Percentiles rank a stretch among this genome's conserved stretches.
phyloP scores from a whole-genome alignment of 2,888 invertebrate genomes.

The Linnaemya tessellans region DNA sequence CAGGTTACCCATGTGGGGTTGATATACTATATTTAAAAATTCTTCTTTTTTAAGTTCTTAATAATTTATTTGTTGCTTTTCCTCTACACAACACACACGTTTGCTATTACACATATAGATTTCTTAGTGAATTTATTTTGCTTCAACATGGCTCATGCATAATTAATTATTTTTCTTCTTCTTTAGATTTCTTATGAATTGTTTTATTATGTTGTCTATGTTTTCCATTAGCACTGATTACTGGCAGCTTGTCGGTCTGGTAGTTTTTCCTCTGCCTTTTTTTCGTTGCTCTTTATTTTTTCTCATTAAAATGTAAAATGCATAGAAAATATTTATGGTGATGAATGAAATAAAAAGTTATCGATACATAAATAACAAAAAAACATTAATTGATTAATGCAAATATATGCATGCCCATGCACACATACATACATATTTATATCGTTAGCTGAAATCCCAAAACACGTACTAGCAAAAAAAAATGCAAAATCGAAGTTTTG shows the following conservation, averaged over 20 bases:
- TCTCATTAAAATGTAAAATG: constrained; percentile 51
- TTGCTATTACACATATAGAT: not conserved
- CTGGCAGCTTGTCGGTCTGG: constrained; percentile 39
- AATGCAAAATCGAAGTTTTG: no score
- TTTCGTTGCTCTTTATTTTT: constrained; percentile 5
- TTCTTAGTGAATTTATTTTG: constrained; percentile 11
- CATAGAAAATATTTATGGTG: constrained; percentile 29
- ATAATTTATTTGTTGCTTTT: not conserved
- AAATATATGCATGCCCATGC: not conserved
- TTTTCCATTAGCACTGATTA: constrained; percentile 59
- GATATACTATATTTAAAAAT: not conserved
- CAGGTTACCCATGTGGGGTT: not conserved
- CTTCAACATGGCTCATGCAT: constrained; percentile 43
- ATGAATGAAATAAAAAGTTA: constrained; percentile 22
- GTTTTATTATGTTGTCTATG: constrained; percentile 48
- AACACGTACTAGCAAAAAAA: no score
- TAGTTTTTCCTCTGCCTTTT: not conserved
- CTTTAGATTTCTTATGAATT: constrained; percentile 9
- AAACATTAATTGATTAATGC: constrained; percentile 5
- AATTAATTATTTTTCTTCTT: constrained; percentile 41
- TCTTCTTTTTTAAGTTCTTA: not conserved
- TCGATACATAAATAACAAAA: not conserved
- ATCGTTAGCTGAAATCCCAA: no score
- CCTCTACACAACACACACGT: not conserved
- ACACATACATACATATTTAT: no score